A percentile compares a stretch with the other conserved stretches of the same genome.
These are phyloP conservation scores for Drosophila micromelanica DNA, from an alignment of 1,140 invertebrate genomes.

Conservation along the genomic window DNA sequence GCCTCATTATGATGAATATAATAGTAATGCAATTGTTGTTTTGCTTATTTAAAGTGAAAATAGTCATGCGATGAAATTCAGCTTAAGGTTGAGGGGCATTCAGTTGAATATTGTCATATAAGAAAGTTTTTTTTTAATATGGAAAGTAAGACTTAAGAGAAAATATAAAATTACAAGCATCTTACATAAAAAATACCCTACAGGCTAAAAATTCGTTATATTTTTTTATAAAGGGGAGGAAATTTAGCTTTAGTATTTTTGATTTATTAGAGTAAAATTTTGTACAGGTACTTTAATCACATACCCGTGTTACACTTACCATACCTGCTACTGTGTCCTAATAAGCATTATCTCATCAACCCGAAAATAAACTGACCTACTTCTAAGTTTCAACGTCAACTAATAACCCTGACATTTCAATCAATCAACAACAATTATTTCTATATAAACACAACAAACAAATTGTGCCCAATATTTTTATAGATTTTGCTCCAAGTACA, in stretches of 20 bases:
- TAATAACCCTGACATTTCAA: slow-evolving; percentile 72
- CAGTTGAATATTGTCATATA: background rate
- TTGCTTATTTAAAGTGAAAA: slow-evolving; percentile 34
- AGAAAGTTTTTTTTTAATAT: slow-evolving; percentile 20
- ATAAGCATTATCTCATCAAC: background rate
- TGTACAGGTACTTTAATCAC: background rate
- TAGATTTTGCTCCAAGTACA: slow-evolving; percentile 47
- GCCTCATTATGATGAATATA: slow-evolving; percentile 53
- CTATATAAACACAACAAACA: slow-evolving; percentile 12
- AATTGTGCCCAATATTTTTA: slow-evolving; percentile 45
- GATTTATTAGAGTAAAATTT: no score
- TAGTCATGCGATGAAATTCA: slow-evolving; percentile 30
- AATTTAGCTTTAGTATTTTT: no score
- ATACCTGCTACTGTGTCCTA: background rate
- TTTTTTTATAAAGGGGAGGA: no score
- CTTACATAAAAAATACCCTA: background rate
- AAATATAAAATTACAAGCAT: background rate
- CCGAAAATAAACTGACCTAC: slow-evolving; percentile 52
- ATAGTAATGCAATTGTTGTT: slow-evolving; percentile 36
- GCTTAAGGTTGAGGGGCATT: slow-evolving; percentile 7
- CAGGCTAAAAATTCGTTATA: no score
- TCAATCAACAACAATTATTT: slow-evolving; percentile 47
- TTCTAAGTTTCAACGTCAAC: slow-evolving; percentile 23
- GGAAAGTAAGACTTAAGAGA: background rate
- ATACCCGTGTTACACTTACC: background rate